Conservation (phyloP, 2,113 vertebrate species). For the Nothobranchius furzeri region DNA sequence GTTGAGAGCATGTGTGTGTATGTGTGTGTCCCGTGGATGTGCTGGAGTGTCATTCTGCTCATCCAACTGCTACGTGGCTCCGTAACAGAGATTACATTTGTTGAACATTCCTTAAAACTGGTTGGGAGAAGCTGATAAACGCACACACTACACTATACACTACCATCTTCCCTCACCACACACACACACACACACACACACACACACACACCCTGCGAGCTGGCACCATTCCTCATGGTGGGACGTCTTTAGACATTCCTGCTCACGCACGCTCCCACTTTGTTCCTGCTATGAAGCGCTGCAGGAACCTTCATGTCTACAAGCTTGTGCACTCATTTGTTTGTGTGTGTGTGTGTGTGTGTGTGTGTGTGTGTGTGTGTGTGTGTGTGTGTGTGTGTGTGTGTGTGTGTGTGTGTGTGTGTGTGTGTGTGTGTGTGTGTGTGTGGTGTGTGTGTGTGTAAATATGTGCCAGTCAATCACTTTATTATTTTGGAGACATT, state of each 20-base stretch:
- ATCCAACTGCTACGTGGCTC: constrained; percentile 39
- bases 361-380: constrained; percentile 11
- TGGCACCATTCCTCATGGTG: neutral
- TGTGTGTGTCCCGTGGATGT: constrained; percentile 35
- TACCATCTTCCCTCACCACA: neutral
- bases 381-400: neutral
- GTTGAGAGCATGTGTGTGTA: neutral
- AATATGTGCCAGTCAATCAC: constrained; percentile 46
- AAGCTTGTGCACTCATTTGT: neutral
- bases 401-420: neutral
- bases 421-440: constrained; percentile 2
- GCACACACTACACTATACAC: neutral
- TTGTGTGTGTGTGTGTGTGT: constrained; percentile 2
- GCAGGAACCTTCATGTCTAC: constrained; percentile 3
- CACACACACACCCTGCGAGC: neutral
- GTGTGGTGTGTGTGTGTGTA: constrained; percentile 15
- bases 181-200: neutral
- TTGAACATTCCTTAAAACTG: constrained; percentile 45
- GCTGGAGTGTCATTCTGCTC: constrained; percentile 57
- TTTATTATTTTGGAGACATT: constrained; percentile 55
- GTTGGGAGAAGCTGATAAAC: constrained; percentile 19
- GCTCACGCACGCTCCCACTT: too few relatives aligned
- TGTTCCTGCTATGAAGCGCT: neutral
- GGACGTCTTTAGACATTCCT: constrained; percentile 39
- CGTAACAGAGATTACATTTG: constrained; percentile 8